phyloP scores from a whole-genome alignment of 1,140 invertebrate genomes.

The Drosophila elegans region DNA sequence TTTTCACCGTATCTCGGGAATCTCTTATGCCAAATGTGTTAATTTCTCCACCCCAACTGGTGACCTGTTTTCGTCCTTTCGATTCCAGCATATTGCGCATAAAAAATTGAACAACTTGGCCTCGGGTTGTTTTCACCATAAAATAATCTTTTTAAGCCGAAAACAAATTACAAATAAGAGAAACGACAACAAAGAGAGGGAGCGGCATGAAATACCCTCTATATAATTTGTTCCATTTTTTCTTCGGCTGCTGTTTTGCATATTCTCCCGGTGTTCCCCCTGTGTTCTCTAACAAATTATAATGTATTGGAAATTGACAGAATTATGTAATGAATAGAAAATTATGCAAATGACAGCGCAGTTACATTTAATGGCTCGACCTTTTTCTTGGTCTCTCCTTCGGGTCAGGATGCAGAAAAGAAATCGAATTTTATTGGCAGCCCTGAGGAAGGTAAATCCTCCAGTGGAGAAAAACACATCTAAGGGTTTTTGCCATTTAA shows the following conservation, averaged over 20 bases:
- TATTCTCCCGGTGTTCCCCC: conserved; percentile 37
- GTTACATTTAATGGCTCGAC: conserved; percentile 83
- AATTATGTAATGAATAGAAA: conserved; percentile 85
- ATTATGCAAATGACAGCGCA: conserved; percentile 84
- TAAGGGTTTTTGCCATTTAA: conserved; percentile 11
- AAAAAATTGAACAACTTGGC: conserved; percentile 68
- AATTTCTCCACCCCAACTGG: conserved; percentile 36
- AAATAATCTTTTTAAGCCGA: conserved; percentile 82
- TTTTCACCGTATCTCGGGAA: conserved; percentile 25
- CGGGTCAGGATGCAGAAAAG: conserved; percentile 10
- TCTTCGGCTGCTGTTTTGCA: conserved; percentile 51
- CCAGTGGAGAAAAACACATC: not conserved
- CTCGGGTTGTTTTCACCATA: conserved; percentile 78
- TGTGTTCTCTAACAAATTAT: conserved; percentile 73
- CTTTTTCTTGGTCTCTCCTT: conserved; percentile 50
- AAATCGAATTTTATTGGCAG: conserved; percentile 61
- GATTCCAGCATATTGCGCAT: conserved; percentile 70
- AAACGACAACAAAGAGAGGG: conserved; percentile 14
- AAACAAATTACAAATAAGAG: conserved; percentile 79
- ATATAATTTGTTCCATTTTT: conserved; percentile 66
- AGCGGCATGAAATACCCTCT: conserved; percentile 17
- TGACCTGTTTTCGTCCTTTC: conserved; percentile 14
- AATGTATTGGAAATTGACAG: conserved; percentile 85
- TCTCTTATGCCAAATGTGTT: conserved; percentile 36
- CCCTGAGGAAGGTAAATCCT: conserved; percentile 31